Percentiles rank a stretch among this genome's conserved stretches.
Conservation (phyloP, 2,797 vertebrate species). For the Manis crassicaudata region DNA sequence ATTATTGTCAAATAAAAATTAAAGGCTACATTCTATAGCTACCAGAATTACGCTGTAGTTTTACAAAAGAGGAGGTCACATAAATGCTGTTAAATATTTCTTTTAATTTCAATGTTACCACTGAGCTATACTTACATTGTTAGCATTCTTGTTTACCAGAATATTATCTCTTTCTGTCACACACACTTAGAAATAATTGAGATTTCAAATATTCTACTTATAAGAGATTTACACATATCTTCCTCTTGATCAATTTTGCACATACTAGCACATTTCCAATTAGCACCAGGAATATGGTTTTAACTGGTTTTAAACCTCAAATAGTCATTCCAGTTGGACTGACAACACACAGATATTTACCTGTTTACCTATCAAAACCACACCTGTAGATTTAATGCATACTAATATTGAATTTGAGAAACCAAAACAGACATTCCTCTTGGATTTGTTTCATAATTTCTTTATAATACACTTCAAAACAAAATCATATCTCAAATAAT, state of each 20-base stretch:
- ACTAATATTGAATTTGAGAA: background rate
- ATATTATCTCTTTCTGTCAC: background rate
- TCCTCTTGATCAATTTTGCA: slow-evolving; percentile 38
- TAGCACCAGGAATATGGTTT: slow-evolving; percentile 12
- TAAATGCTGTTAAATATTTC: background rate
- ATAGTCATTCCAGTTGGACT: background rate
- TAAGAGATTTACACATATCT: slow-evolving; percentile 34
- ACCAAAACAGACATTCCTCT: background rate
- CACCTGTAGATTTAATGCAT: background rate
- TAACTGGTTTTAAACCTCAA: background rate
- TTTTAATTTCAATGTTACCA: background rate
- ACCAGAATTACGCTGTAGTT: background rate
- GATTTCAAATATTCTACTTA: background rate
- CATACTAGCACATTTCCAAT: slow-evolving; percentile 46
- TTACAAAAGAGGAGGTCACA: background rate
- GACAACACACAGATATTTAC: background rate
- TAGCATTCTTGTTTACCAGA: background rate
- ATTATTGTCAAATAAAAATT: slow-evolving; percentile 37
- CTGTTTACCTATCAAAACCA: slow-evolving; percentile 3
- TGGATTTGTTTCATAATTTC: slow-evolving; percentile 29
- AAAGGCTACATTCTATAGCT: slow-evolving; percentile 3
- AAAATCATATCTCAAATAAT: slow-evolving; percentile 25
- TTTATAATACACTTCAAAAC: background rate
- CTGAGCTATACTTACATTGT: background rate
- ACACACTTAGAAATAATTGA: slow-evolving; percentile 43